Base-by-base conservation (phyloP, 2,888 invertebrate genomes). In the Troglohyphantes excavatus region DNA sequence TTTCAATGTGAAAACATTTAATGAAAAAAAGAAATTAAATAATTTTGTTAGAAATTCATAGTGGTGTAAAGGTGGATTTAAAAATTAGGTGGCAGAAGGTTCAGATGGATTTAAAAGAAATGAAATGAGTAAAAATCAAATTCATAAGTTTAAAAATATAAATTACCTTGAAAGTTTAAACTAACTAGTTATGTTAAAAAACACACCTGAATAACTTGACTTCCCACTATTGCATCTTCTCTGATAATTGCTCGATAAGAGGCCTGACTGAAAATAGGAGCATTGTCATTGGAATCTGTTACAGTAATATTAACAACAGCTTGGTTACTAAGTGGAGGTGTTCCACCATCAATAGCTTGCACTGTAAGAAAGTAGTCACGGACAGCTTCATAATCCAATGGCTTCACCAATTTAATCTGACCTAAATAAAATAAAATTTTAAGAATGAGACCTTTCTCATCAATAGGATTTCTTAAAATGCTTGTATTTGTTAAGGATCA, bases 331-430 rank as follows among this genome's bases (percentile, higher is more conserved):
- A 98, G 95, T 13, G 98, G 97, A 2, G 98, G 98, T n/a, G 95
- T 95, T 17, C 98, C 98, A 0, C 97, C 97, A 93, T 98, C 98
- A 21, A 96, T 95, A 2, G 98, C 98, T 94, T 98, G 96, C 91
- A 98, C 96, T 0, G 97, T 98, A 81, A 98, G 94, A 92, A 97
- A 96, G 93, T 97, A 98, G 93, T 97, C 96, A 91, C 95, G 95
- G 0, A 97, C 96, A 91, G 96, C 95, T 94, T 98, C 98, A 93
- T 96, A 98, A 94, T 99, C 98, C 75, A 98, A 94, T 90, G 96
- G 95, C 84, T 97, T 96, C 65, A 96, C 95, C 17, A 98, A 95
- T 78, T 95, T 95, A 75, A 98, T 95, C 9, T 96, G 95, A 61
- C 94, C 94, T 93, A 96, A 46, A 81, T 72, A 39, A 70, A 21